Conservation (phyloP, 2,113 vertebrate genomes). For the Paradisaea rubra region DNA sequence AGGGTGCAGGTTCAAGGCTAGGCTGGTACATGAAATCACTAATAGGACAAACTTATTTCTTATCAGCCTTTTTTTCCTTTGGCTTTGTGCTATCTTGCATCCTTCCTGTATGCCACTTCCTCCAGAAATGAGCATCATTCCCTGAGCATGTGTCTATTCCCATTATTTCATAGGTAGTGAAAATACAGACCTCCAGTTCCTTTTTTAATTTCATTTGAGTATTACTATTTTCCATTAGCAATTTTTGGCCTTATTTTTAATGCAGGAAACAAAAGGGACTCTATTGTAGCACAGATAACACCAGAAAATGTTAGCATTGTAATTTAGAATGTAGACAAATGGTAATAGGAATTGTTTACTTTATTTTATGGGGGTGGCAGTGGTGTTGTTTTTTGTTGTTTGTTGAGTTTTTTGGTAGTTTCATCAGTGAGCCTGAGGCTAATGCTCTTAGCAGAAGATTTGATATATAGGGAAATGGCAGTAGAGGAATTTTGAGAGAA, state of each 20-base stretch:
- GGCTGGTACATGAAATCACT: neutral
- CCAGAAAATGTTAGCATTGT: neutral
- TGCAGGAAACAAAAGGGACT: neutral
- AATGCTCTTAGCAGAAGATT: neutral
- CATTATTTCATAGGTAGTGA: neutral
- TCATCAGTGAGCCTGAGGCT: neutral
- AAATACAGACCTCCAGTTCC: neutral
- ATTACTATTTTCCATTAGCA: neutral
- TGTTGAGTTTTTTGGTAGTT: neutral
- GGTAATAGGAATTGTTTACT: neutral
- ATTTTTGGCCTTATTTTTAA: neutral
- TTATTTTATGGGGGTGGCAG: fast-evolving
- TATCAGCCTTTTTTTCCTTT: neutral
- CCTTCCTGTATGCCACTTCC: neutral
- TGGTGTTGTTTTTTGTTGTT: fast-evolving
- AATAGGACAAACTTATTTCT: neutral
- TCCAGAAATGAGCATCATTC: neutral
- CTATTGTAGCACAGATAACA: neutral
- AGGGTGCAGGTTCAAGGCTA: neutral
- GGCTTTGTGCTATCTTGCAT: neutral
- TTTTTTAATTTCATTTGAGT: neutral
- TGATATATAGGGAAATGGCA: neutral
- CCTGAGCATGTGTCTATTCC: neutral
- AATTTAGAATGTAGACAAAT: neutral
- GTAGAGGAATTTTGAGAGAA: neutral